Evolutionary conservation across 2,888 invertebrate species (phyloP).

Genomic region (Sisyra terminalis): DNA sequence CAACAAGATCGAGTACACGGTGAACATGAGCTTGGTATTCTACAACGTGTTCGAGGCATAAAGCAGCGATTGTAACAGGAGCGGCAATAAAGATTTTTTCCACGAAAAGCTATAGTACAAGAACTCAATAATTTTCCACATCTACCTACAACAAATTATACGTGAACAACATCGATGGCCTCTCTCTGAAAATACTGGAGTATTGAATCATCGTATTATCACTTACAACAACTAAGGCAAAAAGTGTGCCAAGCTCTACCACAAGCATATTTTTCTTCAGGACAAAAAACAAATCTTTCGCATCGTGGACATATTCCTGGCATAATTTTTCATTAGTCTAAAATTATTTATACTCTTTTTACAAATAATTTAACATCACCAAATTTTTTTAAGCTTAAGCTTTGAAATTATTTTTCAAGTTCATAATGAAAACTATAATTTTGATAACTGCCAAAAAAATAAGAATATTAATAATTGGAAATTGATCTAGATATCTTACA

Average conservation of each 20-base stretch:
- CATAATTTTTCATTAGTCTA: background rate
- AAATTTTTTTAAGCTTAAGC: too few relatives aligned
- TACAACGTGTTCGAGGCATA: slow-evolving; percentile 2
- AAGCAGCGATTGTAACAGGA: background rate
- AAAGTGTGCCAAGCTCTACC: slow-evolving; percentile 3
- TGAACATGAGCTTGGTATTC: slow-evolving; percentile 8
- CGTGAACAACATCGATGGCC: too few relatives aligned
- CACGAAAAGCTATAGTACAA: background rate
- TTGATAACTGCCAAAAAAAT: too few relatives aligned
- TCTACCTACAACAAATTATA: background rate
- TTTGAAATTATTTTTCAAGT: too few relatives aligned
- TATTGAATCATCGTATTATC: background rate
- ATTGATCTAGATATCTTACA: too few relatives aligned
- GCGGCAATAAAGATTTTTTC: background rate
- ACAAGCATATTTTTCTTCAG: background rate
- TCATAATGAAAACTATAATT: too few relatives aligned
- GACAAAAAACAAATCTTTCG: background rate
- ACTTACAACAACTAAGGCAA: slow-evolving; percentile 7
- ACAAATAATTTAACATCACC: too few relatives aligned
- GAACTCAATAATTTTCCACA: slow-evolving; percentile 1
- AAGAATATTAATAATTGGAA: too few relatives aligned
- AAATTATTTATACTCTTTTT: too few relatives aligned
- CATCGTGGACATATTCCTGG: slow-evolving; percentile 4
- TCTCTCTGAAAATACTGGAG: background rate
- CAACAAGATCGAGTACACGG: slow-evolving; percentile 14